These are phyloP conservation scores for Albula goreensis DNA, from an alignment of 2,113 vertebrate species.

Conservation along the genomic window DNA sequence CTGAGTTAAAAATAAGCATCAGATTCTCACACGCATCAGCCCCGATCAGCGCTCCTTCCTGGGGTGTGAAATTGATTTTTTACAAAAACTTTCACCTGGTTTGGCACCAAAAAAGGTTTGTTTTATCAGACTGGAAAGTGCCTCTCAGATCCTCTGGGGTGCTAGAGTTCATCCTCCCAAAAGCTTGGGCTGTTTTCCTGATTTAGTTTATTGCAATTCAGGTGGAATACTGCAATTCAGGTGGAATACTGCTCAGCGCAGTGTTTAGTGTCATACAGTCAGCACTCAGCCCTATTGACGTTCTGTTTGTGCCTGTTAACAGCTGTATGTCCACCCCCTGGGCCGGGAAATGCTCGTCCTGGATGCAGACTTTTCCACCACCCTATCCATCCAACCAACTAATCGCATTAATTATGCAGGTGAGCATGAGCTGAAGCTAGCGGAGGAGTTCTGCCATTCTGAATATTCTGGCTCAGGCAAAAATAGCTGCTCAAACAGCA, in stretches of 20 bases:
- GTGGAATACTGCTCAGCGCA: background rate
- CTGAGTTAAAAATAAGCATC: background rate
- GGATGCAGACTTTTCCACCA: no score
- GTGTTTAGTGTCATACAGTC: background rate
- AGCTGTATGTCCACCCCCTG: background rate
- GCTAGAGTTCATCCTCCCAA: background rate
- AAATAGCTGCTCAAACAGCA: no score
- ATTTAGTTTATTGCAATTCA: background rate
- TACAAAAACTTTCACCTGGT: background rate
- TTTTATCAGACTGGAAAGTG: background rate
- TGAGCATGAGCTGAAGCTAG: no score
- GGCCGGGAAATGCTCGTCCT: no score
- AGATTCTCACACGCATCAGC: background rate
- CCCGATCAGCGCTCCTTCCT: background rate
- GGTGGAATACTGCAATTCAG: background rate
- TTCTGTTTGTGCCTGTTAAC: background rate
- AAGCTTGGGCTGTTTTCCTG: background rate
- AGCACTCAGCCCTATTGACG: background rate
- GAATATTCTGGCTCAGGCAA: no score
- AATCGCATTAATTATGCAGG: no score
- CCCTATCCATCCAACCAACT: no score
- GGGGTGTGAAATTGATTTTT: background rate
- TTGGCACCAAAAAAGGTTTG: background rate
- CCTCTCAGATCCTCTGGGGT: background rate
- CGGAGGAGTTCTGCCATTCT: no score